Base-by-base conservation (phyloP, 2,113 vertebrate species). In the Hyla sarda region DNA sequence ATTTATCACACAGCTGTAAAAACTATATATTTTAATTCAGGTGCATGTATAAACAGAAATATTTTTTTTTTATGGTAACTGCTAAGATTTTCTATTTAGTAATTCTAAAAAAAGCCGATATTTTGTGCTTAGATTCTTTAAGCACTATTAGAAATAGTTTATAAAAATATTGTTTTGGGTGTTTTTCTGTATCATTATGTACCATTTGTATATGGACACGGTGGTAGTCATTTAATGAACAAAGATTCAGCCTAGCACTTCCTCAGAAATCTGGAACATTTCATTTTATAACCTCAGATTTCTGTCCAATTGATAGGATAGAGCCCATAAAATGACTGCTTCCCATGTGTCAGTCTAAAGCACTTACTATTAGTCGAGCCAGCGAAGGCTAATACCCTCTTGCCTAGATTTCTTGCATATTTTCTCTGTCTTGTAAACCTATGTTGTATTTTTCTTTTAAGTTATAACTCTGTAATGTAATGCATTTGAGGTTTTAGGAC, bases 81-180 rank as follows among this genome's bases (percentile, higher is more conserved):
- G 54, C 32, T 21, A 45, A 81, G 41, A 14, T 65, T 81, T 81
- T 81, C 12, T 60, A 80, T 60, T 81, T 65, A 62, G 37, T 52
- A 45, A 52, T 34, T 25, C 5, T 41, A 69, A 69, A 25, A 62
- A 62, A 62, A 25, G 2, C 19, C 25, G 54, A 77, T 52, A 32
- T 77, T 54, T 76, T 8, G 16, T 52, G 47, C 16, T 50, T 71
- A 34, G 50, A 34, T 77, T 11, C 5, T 77, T 54, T 17, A 32
- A 19, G 25, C 73, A 25, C 47, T 19, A 23, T 52, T 32, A 54
- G 48, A 75, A 75, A 23, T 54, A 17, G 25, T 52, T 52, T 50
- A 14, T 28, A 13, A 76, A 50, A 17, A 76, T 19, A 48, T 47
- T 25, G 12, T 54, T 14, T 74, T 74, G 72, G 41, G 25, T 25